phyloP scores from a whole-genome alignment of 2,113 vertebrate genomes.

The Argyrosomus japonicus region DNA sequence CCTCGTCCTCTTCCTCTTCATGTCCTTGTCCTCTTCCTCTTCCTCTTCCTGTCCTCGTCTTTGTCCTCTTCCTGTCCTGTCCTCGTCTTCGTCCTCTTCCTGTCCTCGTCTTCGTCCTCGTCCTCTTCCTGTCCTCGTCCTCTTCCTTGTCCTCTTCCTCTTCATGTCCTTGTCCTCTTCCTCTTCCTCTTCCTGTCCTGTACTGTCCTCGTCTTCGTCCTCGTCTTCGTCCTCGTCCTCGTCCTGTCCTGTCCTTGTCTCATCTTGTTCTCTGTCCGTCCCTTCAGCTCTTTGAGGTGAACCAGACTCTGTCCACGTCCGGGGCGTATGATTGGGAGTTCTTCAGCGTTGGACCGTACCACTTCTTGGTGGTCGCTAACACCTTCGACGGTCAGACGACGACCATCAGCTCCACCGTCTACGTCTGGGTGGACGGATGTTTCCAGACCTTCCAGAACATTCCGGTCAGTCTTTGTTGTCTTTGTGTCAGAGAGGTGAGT shows the following conservation, averaged over 20 bases:
- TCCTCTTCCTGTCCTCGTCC: neutral
- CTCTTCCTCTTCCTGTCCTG: no score
- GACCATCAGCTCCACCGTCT: conserved; percentile 88
- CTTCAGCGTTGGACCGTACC: conserved; percentile 89
- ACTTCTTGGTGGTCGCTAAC: conserved; percentile 94
- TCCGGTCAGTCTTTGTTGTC: conserved; percentile 79
- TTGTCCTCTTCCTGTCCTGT: no score
- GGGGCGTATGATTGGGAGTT: conserved; percentile 99
- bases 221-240: neutral
- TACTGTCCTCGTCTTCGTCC: no score
- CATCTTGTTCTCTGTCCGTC: neutral
- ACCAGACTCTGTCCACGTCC: conserved; percentile 93
- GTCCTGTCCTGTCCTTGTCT: neutral
- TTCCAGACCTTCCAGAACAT: conserved; percentile 94
- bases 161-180: no score
- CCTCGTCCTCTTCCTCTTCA: no score
- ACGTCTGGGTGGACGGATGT: conserved; percentile 88
- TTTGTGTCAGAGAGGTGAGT: neutral
- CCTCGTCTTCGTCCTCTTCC: no score
- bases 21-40: no score
- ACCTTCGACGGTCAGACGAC: conserved; percentile 93
- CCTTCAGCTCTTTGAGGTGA: conserved; percentile 86
- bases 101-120: no score
- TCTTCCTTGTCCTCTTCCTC: no score
- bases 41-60: neutral